Conservation (phyloP, 2,888 invertebrate genomes). For the Lycophotia porphyrea region DNA sequence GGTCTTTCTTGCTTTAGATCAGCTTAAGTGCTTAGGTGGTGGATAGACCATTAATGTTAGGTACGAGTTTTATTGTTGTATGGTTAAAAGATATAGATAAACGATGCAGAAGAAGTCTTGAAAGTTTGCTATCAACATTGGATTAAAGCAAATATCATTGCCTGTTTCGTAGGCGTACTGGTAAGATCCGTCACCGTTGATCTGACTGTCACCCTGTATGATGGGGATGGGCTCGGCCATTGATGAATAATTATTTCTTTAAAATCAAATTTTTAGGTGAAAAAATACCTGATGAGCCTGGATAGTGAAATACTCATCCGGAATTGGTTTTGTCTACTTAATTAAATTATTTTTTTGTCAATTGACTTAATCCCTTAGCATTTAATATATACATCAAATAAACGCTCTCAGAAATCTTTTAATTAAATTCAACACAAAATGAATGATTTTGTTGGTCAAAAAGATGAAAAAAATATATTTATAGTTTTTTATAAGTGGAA, state of each 20-base stretch:
- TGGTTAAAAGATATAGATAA: constrained; percentile 12
- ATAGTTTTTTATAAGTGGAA: not conserved
- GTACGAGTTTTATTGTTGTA: constrained; percentile 13
- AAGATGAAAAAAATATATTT: too few species aligned
- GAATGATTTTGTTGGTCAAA: not conserved
- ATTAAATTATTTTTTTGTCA: not conserved
- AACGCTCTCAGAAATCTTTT: not conserved
- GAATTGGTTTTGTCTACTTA: not conserved
- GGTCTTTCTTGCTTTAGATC: constrained; percentile 12
- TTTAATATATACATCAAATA: not conserved
- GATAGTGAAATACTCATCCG: not conserved
- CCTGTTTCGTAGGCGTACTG: constrained; percentile 91
- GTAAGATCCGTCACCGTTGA: constrained; percentile 91
- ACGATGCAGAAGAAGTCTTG: constrained; percentile 8
- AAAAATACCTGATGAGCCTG: not conserved
- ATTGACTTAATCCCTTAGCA: not conserved
- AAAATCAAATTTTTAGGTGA: not conserved
- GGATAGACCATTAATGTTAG: constrained; percentile 31
- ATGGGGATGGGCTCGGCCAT: constrained; percentile 87
- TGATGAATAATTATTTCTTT: not conserved
- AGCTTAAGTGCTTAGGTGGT: constrained; percentile 28
- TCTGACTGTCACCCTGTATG: constrained; percentile 89
- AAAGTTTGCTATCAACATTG: not conserved
- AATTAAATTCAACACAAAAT: not conserved
- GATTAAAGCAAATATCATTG: constrained; percentile 80